Evolutionary conservation across 2,888 invertebrate genomes (phyloP).

Genomic region (Calameuta pallipes): DNA sequence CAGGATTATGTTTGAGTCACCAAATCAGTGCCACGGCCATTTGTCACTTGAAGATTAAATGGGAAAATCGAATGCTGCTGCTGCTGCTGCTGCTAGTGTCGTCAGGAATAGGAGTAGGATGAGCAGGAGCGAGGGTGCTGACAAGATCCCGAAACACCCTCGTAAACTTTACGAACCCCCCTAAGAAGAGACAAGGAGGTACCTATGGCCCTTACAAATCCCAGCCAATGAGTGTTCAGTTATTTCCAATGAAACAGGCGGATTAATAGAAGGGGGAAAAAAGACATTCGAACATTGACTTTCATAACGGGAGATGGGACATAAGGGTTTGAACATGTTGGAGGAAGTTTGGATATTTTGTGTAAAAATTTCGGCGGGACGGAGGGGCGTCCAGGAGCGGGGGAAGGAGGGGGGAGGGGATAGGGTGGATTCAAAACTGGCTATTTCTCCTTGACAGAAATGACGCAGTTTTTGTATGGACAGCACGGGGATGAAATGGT

Average conservation of each 20-base stretch:
- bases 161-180: not conserved
- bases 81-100: conserved; percentile 30
- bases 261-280: not conserved
- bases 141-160: conserved; percentile 12
- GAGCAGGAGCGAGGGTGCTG: conserved; percentile 28
- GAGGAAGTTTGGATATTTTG: not conserved
- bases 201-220: not conserved
- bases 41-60: conserved; percentile 63
- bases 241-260: not conserved
- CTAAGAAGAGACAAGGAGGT: not conserved
- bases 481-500: conserved; percentile 18
- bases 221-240: not conserved
- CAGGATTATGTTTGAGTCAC: conserved; percentile 60
- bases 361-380: not conserved
- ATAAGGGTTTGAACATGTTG: not conserved
- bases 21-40: conserved; percentile 59
- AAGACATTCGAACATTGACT: not conserved
- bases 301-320: not conserved
- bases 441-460: conserved; percentile 10
- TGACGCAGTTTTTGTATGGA: not conserved
- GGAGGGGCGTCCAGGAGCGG: too few relatives aligned
- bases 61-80: conserved; percentile 53
- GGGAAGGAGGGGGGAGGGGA: conserved; percentile 7
- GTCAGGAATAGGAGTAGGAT: conserved; percentile 15
- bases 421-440: conserved; percentile 10